Percentiles rank a stretch among this genome's conserved stretches.
Conservation (phyloP, 2,113 vertebrate species). For the Poicephalus gulielmi region DNA sequence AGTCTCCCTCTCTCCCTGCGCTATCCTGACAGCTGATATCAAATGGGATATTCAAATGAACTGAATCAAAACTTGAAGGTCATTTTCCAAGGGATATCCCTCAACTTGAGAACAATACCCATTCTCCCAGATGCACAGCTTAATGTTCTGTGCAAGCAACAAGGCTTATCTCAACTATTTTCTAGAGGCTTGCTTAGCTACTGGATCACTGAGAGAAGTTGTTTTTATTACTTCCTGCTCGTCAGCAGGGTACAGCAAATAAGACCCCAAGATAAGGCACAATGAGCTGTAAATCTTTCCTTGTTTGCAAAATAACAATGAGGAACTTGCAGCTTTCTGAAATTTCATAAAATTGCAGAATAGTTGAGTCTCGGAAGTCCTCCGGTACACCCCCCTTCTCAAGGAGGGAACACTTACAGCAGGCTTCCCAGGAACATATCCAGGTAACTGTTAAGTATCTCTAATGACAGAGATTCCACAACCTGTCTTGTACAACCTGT, state of each 20-base stretch:
- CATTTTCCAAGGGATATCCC: neutral
- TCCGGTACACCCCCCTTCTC: neutral
- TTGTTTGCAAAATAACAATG: neutral
- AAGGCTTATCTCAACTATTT: neutral
- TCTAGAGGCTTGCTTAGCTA: neutral
- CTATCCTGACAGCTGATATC: conserved; percentile 19
- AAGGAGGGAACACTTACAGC: neutral
- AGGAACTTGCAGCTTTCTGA: neutral
- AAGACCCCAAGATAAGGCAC: neutral
- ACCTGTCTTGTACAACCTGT: neutral
- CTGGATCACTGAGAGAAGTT: neutral
- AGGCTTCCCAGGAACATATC: neutral
- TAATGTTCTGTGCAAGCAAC: neutral
- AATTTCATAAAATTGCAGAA: neutral
- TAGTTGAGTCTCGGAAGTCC: neutral
- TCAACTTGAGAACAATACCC: neutral
- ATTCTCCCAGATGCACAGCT: neutral
- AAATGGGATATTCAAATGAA: neutral
- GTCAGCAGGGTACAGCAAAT: neutral
- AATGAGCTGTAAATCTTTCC: neutral
- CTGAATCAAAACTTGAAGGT: neutral
- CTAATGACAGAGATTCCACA: neutral
- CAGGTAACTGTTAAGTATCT: neutral
- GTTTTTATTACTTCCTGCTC: neutral
- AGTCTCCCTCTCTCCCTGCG: neutral